Conservation (phyloP, 2,113 vertebrate species). For the Orcinus orca region DNA sequence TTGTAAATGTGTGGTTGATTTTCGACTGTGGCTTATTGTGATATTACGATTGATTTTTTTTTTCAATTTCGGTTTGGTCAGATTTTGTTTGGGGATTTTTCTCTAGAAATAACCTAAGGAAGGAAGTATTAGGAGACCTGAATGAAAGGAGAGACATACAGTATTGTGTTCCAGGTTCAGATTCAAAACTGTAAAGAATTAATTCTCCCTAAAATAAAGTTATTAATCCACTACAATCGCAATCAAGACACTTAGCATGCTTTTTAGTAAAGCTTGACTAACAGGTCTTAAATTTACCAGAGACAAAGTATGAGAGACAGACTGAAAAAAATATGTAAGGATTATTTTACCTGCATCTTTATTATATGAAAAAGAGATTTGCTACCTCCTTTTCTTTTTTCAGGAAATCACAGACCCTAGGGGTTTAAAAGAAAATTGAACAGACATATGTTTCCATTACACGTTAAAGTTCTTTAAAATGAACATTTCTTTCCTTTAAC, state of each 20-base stretch:
- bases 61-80: background rate
- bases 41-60: background rate
- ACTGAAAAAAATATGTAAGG: background rate
- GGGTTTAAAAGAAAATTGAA: background rate
- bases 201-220: background rate
- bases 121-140: background rate
- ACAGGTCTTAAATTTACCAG: background rate
- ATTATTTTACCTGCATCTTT: background rate
- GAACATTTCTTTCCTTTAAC: background rate
- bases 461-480: constrained; percentile 20
- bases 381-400: background rate
- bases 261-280: background rate
- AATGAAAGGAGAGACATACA: background rate
- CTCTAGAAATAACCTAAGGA: background rate
- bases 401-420: background rate
- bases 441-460: background rate
- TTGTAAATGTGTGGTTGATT: background rate
- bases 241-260: background rate
- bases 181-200: constrained; percentile 3
- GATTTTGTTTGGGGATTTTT: background rate
- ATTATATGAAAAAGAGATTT: background rate
- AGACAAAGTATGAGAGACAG: background rate
- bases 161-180: background rate
- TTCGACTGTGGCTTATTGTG: background rate
- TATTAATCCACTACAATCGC: background rate